A percentile compares a stretch with the other conserved stretches of the same genome.
Evolutionary conservation across 2,888 invertebrate species (phyloP).

Genomic region (Teinopalpus imperialis): DNA sequence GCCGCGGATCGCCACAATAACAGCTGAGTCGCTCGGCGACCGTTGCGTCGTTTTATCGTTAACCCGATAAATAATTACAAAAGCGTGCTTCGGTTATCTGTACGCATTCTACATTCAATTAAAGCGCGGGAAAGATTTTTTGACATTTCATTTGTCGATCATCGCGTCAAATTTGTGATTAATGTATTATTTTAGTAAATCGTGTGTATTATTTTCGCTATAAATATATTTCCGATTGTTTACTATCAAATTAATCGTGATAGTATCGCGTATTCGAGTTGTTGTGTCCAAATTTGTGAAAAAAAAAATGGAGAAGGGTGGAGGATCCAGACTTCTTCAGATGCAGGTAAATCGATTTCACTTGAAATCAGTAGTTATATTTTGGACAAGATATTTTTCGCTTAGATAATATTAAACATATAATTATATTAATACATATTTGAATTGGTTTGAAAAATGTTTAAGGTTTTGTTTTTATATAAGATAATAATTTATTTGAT

Average conservation of each 20-base stretch:
- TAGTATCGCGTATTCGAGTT: slow-evolving; percentile 47
- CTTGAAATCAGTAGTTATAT: too few species aligned
- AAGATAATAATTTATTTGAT: too few species aligned
- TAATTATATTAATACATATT: too few species aligned
- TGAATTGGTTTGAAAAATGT: too few species aligned
- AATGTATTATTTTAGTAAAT: slow-evolving; percentile 49
- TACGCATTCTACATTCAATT: slow-evolving; percentile 25
- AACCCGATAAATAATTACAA: slow-evolving; percentile 29
- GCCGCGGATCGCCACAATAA: slow-evolving; percentile 38
- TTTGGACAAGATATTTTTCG: too few species aligned
- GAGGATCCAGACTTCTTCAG: slow-evolving; percentile 67
- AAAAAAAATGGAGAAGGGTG: slow-evolving; percentile 62
- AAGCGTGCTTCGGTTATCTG: slow-evolving; percentile 25
- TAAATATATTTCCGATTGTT: slow-evolving; percentile 28
- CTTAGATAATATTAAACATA: too few species aligned
- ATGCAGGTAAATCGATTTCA: slow-evolving; percentile 60
- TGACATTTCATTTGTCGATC: slow-evolving; percentile 29
- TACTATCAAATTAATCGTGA: slow-evolving; percentile 30
- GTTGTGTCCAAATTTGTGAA: slow-evolving; percentile 35
- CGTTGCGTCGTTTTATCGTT: slow-evolving; percentile 69
- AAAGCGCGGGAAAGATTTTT: slow-evolving; percentile 38
- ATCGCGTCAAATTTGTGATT: slow-evolving; percentile 63
- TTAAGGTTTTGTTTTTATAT: too few species aligned
- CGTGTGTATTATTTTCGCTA: slow-evolving; percentile 45
- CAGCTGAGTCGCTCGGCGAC: slow-evolving; percentile 57